Conservation (phyloP, 2,888 invertebrate genomes). For the Mesodorylaimus sp. region DNA sequence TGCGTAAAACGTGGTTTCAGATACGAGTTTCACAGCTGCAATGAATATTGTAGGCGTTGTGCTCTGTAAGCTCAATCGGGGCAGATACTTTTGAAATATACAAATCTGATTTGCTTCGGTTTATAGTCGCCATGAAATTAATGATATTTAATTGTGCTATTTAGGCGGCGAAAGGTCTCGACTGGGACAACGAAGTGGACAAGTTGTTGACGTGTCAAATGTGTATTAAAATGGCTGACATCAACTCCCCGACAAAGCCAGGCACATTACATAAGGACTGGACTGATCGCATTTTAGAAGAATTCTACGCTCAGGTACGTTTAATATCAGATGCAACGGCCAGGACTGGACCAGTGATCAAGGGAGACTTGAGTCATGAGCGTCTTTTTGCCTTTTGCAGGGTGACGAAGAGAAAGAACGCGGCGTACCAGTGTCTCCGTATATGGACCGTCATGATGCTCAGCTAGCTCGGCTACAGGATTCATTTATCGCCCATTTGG, state of each 20-base stretch:
- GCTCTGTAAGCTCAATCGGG: too few species aligned
- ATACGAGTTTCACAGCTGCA: too few species aligned
- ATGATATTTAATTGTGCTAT: not conserved
- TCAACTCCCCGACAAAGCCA: constrained; percentile 41
- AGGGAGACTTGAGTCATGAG: too few species aligned
- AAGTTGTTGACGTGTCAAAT: constrained; percentile 41
- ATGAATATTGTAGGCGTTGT: too few species aligned
- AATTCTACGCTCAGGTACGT: constrained; percentile 45
- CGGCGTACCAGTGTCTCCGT: constrained; percentile 42
- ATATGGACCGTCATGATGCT: constrained; percentile 42
- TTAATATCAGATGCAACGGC: too few species aligned
- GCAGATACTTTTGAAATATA: too few species aligned
- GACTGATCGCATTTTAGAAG: constrained; percentile 42
- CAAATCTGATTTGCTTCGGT: too few species aligned
- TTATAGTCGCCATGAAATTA: too few species aligned
- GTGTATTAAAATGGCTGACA: constrained; percentile 44
- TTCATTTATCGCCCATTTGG: constrained; percentile 44
- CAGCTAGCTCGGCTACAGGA: constrained; percentile 43
- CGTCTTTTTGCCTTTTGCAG: constrained; percentile 26
- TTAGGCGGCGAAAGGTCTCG: constrained; percentile 31
- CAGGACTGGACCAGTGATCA: too few species aligned
- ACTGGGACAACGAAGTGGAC: constrained; percentile 41
- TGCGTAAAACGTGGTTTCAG: too few species aligned
- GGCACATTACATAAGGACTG: constrained; percentile 40
- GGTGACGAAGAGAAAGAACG: constrained; percentile 41